Evolutionary conservation across 2,113 vertebrate genomes (phyloP).

Genomic region (Misgurnus mizolepis): DNA sequence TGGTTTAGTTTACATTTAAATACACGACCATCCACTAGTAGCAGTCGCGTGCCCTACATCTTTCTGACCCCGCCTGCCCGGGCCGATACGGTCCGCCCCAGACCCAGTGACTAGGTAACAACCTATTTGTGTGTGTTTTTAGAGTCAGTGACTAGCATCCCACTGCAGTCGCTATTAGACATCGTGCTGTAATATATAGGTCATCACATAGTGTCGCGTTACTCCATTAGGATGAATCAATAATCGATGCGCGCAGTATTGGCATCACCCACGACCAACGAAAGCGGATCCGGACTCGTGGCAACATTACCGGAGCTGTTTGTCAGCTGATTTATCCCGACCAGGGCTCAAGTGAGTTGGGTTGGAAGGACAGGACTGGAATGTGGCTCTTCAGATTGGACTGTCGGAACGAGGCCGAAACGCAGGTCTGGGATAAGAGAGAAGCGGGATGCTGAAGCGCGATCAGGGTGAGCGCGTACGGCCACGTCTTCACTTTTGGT

Average conservation of each 20-base stretch:
- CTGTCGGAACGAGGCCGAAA: slow-evolving; percentile 19
- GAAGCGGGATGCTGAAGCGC: slow-evolving; percentile 36
- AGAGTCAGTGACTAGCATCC: background rate
- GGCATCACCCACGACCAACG: background rate
- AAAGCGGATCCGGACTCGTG: slow-evolving; percentile 11
- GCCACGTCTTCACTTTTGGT: slow-evolving; percentile 11
- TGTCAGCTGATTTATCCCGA: background rate
- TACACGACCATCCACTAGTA: background rate
- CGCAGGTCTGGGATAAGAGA: slow-evolving; percentile 28
- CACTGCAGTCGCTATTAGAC: background rate
- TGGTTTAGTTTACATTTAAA: slow-evolving; percentile 9
- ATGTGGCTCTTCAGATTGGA: slow-evolving; percentile 26
- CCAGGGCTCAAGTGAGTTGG: background rate
- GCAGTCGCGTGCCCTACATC: slow-evolving; percentile 37
- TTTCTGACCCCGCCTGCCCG: slow-evolving; percentile 25
- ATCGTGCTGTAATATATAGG: background rate
- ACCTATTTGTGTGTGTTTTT: slow-evolving; percentile 25
- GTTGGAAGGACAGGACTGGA: slow-evolving; percentile 3
- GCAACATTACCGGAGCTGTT: background rate
- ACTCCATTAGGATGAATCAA: background rate
- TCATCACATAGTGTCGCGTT: background rate
- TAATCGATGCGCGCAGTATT: slow-evolving; percentile 8
- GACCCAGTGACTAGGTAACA: slow-evolving; percentile 7
- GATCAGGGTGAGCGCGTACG: slow-evolving; percentile 29
- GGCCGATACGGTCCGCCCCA: slow-evolving; percentile 40